Base-by-base conservation (phyloP, 2,888 invertebrate species). In the Cheilosia soror region DNA sequence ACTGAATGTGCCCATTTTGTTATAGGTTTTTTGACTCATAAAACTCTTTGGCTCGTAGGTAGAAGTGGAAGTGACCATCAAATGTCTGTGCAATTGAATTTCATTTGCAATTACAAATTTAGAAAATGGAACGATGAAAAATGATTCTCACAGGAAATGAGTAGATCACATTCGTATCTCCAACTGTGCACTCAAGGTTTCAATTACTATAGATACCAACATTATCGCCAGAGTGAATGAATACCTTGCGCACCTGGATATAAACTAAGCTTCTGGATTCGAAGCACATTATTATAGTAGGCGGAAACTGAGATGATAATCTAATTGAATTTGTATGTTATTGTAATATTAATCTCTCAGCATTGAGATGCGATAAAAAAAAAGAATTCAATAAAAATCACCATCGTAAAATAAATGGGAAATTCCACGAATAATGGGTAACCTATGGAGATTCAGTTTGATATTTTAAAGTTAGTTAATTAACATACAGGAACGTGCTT, bases 271-370 rank as follows among this genome's bases (percentile, higher is more conserved):
- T 29, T 44, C 44, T 42, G 60, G 27, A 29, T 60, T 60, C 44
- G 6, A 9, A 42, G 42, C 60, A 42, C 60, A 27, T 27, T 15
- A 20, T 37, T 44, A 15, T 47, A 37, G 58, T 58, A 37, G 58
- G 58, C 58, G 37, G 37, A 40, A 25, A 47, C 47, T 25, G 25
- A 40, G 25, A 37, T 25, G 37, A 58, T 40, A 58, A n/a, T 44
- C 60, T 60, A 60, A 60, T 60, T 42, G 60, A 60, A n/a, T 42
- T 42, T 60, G 6, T 44, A 44, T 60, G 60, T 60, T 44, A n/a
- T n/a, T 42, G 60, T 42, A 27, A 9, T 13, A 58, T 11, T 58
- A 37, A 60, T 60, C 42, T 40, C 60, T 44, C 42, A 27, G 27
- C 42, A 60, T 40, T 40, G 60, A n/a, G 42, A 42, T 29, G 42